Conservation (phyloP, 2,797 vertebrate genomes). For the Neomorphus geoffroyi region DNA sequence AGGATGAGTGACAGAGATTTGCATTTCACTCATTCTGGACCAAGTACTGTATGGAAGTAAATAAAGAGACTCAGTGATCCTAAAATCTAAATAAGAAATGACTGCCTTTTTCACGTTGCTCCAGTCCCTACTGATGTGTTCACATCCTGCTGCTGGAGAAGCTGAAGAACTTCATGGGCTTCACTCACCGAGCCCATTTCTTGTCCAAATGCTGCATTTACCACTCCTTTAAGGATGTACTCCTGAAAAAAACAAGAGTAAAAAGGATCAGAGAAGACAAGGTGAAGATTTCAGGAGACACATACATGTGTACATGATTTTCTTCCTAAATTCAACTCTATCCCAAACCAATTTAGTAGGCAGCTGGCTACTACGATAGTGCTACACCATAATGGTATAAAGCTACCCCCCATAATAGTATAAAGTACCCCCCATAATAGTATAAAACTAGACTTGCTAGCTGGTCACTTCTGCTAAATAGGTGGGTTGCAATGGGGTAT, state of each 20-base stretch:
- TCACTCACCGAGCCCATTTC: conserved; percentile 92
- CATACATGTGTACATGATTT: neutral
- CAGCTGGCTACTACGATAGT: neutral
- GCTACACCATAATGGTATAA: neutral
- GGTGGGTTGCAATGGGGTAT: neutral
- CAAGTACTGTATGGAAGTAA: neutral
- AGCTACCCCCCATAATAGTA: neutral
- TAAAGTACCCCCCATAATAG: neutral
- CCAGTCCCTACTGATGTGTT: neutral
- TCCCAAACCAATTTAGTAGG: neutral
- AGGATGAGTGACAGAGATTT: neutral
- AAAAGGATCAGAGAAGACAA: neutral
- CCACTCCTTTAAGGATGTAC: conserved; percentile 96
- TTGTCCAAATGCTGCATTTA: conserved; percentile 94
- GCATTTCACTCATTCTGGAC: neutral
- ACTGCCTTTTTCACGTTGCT: neutral
- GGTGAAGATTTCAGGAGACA: neutral
- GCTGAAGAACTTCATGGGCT: neutral
- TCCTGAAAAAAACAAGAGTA: conserved; percentile 77
- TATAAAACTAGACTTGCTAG: too few relatives aligned
- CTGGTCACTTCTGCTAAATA: neutral
- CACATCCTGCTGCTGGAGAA: neutral
- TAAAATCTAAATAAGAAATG: neutral
- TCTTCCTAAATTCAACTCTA: neutral
- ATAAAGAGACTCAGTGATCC: neutral